These are phyloP conservation scores for Nysson spinosus DNA, from an alignment of 2,888 invertebrate species.

Conservation along the genomic window DNA sequence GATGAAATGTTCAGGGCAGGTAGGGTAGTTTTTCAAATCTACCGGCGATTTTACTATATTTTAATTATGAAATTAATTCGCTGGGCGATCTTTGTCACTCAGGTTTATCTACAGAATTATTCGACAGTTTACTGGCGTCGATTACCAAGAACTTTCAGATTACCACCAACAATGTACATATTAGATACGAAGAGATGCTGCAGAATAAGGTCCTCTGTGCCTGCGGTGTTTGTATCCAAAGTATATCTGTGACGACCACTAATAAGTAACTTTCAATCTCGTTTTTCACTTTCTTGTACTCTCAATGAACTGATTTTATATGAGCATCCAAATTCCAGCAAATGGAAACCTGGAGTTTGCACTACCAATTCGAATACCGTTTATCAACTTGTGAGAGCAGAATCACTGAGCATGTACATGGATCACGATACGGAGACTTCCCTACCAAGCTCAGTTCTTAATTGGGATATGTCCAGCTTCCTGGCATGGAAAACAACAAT, in stretches of 20 bases:
- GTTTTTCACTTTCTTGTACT: neutral
- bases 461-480: constrained; percentile 79
- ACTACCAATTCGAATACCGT: constrained; percentile 81
- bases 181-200: constrained; percentile 88
- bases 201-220: constrained; percentile 84
- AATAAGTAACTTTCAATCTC: constrained; percentile 80
- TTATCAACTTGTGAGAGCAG: constrained; percentile 87
- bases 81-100: constrained; percentile 54
- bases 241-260: constrained; percentile 87
- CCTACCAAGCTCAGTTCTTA: constrained; percentile 55
- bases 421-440: constrained; percentile 80
- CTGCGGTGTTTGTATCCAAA: constrained; percentile 87
- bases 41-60: neutral
- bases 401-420: constrained; percentile 88
- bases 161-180: constrained; percentile 87
- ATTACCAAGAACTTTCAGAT: constrained; percentile 90
- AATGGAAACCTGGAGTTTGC: constrained; percentile 87
- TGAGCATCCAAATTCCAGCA: constrained; percentile 77
- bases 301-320: neutral
- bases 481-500: constrained; percentile 87
- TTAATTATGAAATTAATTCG: neutral
- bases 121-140: constrained; percentile 86
- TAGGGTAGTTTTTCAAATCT: constrained; percentile 4
- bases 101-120: constrained; percentile 83
- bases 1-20: constrained; percentile 76